Percentiles rank a stretch among this genome's conserved stretches.
Evolutionary conservation across 2,888 invertebrate genomes (phyloP).

Genomic region (Hoplodrina blanda): DNA sequence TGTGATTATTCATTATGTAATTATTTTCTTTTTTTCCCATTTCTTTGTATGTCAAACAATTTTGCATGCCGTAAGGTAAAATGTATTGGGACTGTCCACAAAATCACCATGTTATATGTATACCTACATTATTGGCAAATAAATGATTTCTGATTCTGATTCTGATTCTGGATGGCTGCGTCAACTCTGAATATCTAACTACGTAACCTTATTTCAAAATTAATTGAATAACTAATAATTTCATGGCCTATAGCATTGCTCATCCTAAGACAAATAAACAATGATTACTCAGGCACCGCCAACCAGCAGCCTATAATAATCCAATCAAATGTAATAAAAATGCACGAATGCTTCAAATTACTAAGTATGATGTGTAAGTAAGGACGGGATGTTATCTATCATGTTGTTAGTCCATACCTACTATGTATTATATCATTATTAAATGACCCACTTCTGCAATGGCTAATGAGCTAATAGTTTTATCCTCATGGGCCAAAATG

Average conservation of each 20-base stretch:
- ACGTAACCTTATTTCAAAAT: conserved; percentile 2
- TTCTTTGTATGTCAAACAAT: too few species aligned
- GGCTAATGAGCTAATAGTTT: conserved; percentile 29
- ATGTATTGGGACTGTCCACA: too few species aligned
- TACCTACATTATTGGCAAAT: too few species aligned
- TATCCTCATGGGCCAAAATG: conserved; percentile 7
- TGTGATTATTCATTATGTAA: too few species aligned
- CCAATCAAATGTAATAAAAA: conserved; percentile 54
- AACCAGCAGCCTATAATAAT: conserved; percentile 25
- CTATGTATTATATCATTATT: conserved; percentile 31
- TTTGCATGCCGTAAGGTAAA: too few species aligned
- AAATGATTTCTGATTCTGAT: too few species aligned
- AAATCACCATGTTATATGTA: too few species aligned
- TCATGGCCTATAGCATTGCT: neutral
- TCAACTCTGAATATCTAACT: neutral
- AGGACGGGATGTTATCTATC: conserved; percentile 34
- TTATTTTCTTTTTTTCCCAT: too few species aligned
- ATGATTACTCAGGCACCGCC: conserved; percentile 12
- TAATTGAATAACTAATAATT: conserved; percentile 21
- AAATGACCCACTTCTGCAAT: conserved; percentile 13
- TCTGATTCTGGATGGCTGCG: neutral
- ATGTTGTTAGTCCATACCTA: conserved; percentile 16
- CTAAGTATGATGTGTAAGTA: conserved; percentile 20
- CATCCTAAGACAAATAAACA: conserved; percentile 14
- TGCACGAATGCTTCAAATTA: conserved; percentile 42